A percentile compares a stretch with the other conserved stretches of the same genome.
Conservation (phyloP, 2,113 vertebrate genomes). For the Macrotus californicus region DNA sequence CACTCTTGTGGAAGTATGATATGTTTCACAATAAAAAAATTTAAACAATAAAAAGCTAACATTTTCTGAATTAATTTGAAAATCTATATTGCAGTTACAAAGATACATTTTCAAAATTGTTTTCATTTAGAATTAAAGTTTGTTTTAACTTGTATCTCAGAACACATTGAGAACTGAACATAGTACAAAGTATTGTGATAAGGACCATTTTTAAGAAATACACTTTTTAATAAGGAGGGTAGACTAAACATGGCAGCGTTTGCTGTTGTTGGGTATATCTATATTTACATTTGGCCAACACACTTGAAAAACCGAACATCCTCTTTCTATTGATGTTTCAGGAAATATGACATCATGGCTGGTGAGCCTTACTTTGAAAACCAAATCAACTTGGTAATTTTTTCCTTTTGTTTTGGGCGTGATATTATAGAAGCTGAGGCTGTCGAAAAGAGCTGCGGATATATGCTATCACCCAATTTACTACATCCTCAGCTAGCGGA, state of each 20-base stretch:
- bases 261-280: slow-evolving; percentile 31
- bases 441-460: not conserved
- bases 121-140: slow-evolving; percentile 58
- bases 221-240: not conserved
- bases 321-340: slow-evolving; percentile 31
- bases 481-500: not conserved
- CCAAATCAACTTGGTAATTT: not conserved
- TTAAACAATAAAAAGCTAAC: not conserved
- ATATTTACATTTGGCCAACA: slow-evolving; percentile 23
- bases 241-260: not conserved
- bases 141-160: slow-evolving; percentile 65
- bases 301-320: slow-evolving; percentile 17
- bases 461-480: not conserved
- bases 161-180: slow-evolving; percentile 59
- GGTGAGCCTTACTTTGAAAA: slow-evolving; percentile 16
- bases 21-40: slow-evolving; percentile 9
- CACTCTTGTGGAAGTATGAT: not conserved
- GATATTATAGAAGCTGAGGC: not conserved
- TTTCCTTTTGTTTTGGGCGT: not conserved
- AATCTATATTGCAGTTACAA: slow-evolving; percentile 38
- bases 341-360: not conserved
- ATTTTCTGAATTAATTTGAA: slow-evolving; percentile 22
- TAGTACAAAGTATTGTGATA: slow-evolving; percentile 56
- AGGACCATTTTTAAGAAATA: slow-evolving; percentile 53
- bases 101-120: not conserved